Evolutionary conservation across 1,140 invertebrate genomes (phyloP).

Genomic region (Papilio glaucus): DNA sequence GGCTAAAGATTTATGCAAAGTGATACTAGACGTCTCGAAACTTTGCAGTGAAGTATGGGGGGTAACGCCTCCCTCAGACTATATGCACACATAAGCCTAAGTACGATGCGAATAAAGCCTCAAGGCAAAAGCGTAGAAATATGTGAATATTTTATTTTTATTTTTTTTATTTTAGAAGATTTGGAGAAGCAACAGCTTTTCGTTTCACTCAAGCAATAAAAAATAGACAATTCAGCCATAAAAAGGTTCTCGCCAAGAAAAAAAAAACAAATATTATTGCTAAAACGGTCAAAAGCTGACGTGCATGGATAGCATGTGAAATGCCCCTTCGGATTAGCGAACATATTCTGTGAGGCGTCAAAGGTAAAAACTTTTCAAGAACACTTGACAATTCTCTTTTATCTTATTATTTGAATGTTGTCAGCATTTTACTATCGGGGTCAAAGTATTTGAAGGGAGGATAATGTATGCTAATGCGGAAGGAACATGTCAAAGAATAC

Average conservation of each 20-base stretch:
- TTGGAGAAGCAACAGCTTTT: too few relatives aligned
- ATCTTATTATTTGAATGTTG: neutral
- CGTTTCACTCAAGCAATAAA: too few relatives aligned
- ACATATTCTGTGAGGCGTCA: neutral
- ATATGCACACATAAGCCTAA: neutral
- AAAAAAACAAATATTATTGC: neutral
- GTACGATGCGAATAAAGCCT: too few relatives aligned
- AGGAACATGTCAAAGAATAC: constrained; percentile 22
- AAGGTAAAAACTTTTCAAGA: neutral
- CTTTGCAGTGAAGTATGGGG: neutral
- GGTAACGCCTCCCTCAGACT: neutral
- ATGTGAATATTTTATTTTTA: neutral
- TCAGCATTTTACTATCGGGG: neutral
- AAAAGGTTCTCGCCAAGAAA: too few relatives aligned
- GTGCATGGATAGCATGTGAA: too few relatives aligned
- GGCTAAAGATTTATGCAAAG: neutral
- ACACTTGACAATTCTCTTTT: constrained; percentile 15
- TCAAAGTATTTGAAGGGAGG: neutral
- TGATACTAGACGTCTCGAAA: neutral
- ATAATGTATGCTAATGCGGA: constrained; percentile 25
- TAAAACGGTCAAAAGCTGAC: neutral
- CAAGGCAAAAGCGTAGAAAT: neutral
- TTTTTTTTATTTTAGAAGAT: too few relatives aligned
- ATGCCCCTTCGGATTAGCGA: too few relatives aligned
- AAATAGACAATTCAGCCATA: too few relatives aligned